These are phyloP conservation scores for Guaruba guarouba DNA, from an alignment of 2,113 vertebrate genomes.

Conservation along the genomic window DNA sequence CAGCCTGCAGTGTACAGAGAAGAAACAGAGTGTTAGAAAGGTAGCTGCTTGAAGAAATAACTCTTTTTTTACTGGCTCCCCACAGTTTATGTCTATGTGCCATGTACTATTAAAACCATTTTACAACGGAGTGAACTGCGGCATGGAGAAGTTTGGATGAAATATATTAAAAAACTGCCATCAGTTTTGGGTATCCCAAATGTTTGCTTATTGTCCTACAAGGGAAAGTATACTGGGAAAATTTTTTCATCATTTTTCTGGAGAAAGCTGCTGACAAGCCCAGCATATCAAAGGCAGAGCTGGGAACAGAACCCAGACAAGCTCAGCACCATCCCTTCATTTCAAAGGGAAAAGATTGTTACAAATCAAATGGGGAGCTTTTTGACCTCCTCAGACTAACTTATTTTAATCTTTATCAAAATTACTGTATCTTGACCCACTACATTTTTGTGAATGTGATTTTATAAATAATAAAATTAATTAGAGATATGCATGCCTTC, in stretches of 20 bases:
- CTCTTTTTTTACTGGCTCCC: not conserved
- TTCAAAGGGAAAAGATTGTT: not conserved
- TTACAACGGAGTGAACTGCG: not conserved
- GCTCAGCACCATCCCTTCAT: not conserved
- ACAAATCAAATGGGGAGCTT: not conserved
- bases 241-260: not conserved
- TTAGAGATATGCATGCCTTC: not conserved
- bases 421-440: not conserved
- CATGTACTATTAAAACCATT: not conserved
- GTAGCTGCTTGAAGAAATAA: not conserved
- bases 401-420: not conserved
- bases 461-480: not conserved
- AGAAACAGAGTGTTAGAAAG: slow-evolving; percentile 40
- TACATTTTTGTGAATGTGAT: not conserved
- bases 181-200: not conserved
- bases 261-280: not conserved
- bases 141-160: not conserved
- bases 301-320: not conserved
- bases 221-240: not conserved
- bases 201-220: not conserved
- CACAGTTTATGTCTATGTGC: not conserved
- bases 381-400: not conserved
- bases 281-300: not conserved
- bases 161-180: not conserved
- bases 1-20: slow-evolving; percentile 80